phyloP scores from a whole-genome alignment of 2,888 invertebrate species.

The Sinohyriopsis cumingii region DNA sequence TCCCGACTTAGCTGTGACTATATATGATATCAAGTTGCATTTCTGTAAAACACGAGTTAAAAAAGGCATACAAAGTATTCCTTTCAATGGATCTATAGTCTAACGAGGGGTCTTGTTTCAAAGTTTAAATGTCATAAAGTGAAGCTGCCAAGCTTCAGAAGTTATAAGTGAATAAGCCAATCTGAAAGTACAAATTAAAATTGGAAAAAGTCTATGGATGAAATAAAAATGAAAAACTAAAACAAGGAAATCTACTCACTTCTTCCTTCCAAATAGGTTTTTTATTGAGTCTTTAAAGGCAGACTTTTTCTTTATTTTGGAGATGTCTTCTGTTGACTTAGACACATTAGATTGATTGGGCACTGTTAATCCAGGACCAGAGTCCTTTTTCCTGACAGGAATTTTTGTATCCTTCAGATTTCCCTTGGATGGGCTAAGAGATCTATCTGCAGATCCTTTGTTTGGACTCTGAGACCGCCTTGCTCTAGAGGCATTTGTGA shows the following conservation, averaged over 20 bases:
- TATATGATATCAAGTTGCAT: no score
- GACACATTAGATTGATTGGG: slow-evolving; percentile 25
- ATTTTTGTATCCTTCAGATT: slow-evolving; percentile 47
- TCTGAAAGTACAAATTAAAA: no score
- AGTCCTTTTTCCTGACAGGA: slow-evolving; percentile 36
- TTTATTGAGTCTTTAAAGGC: slow-evolving; percentile 68
- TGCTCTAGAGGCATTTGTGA: not conserved
- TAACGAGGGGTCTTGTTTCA: no score
- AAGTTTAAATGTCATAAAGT: no score
- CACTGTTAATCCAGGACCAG: slow-evolving; percentile 10
- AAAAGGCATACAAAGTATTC: no score
- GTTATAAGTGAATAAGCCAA: no score
- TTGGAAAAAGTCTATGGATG: no score
- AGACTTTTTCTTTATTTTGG: slow-evolving; percentile 48
- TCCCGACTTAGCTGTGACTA: no score
- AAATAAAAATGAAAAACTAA: no score
- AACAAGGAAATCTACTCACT: slow-evolving; percentile 52
- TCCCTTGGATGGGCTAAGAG: slow-evolving; percentile 18
- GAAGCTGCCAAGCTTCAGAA: no score
- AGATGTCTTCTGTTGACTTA: slow-evolving; percentile 48
- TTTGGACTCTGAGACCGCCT: slow-evolving; percentile 11
- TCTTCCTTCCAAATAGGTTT: slow-evolving; percentile 70
- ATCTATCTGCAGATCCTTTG: slow-evolving; percentile 3
- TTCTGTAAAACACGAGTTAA: no score
- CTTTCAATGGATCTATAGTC: no score